A percentile compares a stretch with the other conserved stretches of the same genome.
Conservation (phyloP, 2,113 vertebrate species). For the Chaetops frenatus region DNA sequence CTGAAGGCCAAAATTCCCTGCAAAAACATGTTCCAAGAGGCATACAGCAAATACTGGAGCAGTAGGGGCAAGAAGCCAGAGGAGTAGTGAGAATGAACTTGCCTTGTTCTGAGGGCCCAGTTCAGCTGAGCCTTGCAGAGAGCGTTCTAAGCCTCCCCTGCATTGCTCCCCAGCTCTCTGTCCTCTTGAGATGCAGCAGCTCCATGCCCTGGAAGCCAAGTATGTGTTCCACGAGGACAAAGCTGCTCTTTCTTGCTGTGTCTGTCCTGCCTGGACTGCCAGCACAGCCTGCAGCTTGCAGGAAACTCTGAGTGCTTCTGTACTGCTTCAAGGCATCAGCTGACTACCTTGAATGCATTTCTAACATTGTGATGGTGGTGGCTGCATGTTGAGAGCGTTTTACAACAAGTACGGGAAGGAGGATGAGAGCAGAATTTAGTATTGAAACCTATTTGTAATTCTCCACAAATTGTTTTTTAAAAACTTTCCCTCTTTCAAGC, state of each 20-base stretch:
- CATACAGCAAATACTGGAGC: conserved; percentile 84
- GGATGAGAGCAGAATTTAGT: background rate
- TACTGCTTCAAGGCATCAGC: background rate
- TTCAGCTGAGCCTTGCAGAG: conserved; percentile 9
- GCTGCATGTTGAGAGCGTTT: background rate
- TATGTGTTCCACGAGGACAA: background rate
- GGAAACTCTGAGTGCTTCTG: background rate
- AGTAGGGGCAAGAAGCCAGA: conserved; percentile 50
- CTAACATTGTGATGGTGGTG: background rate
- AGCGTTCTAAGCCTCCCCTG: background rate
- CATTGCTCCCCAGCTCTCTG: background rate
- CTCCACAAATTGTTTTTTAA: background rate
- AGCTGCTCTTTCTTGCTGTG: background rate
- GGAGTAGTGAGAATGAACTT: background rate
- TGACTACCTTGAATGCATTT: background rate
- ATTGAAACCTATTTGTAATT: conserved; percentile 13
- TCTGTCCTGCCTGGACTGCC: background rate
- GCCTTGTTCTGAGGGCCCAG: background rate
- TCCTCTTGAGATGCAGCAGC: conserved; percentile 18
- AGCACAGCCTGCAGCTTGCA: background rate
- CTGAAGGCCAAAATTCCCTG: conserved; percentile 86
- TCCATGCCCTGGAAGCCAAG: background rate
- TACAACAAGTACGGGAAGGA: background rate
- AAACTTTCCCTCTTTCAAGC: background rate
- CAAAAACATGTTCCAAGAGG: conserved; percentile 85